Conservation (phyloP, 2,888 invertebrate species). For the Macaria notata region DNA sequence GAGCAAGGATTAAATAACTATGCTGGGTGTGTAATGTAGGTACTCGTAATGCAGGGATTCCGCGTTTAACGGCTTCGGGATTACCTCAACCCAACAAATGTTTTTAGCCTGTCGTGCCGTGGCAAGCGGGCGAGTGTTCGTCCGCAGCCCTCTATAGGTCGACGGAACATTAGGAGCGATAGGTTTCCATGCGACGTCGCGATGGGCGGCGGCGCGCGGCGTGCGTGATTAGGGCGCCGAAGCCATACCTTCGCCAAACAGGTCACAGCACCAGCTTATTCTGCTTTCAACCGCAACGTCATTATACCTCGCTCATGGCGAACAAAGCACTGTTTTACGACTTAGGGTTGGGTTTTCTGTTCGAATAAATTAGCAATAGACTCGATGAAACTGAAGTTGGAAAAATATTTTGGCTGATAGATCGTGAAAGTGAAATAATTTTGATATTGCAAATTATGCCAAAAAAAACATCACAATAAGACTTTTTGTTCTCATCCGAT, state of each 20-base stretch:
- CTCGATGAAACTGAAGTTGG: no score
- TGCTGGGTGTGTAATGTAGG: slow-evolving; percentile 74
- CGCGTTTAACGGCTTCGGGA: slow-evolving; percentile 79
- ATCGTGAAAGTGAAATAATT: no score
- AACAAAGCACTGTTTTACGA: slow-evolving; percentile 46
- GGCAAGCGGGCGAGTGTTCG: slow-evolving; percentile 34
- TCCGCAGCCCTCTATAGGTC: slow-evolving; percentile 34
- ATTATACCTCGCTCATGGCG: slow-evolving; percentile 54
- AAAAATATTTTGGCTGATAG: no score
- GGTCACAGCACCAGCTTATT: slow-evolving; percentile 62
- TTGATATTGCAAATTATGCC: no score
- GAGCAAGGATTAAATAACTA: slow-evolving; percentile 76
- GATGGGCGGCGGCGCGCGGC: slow-evolving; percentile 12
- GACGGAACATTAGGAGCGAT: slow-evolving; percentile 44
- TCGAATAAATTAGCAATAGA: no score
- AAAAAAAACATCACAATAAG: no score
- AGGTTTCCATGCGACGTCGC: slow-evolving; percentile 37
- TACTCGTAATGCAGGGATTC: slow-evolving; percentile 69
- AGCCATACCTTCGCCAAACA: slow-evolving; percentile 61
- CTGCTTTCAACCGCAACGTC: slow-evolving; percentile 56
- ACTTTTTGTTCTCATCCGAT: no score
- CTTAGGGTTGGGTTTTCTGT: slow-evolving; percentile 47
- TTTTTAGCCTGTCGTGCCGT: slow-evolving; percentile 60
- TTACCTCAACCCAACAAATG: slow-evolving; percentile 78
- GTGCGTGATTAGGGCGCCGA: slow-evolving; percentile 55